Base-by-base conservation (phyloP, 2,888 invertebrate species). In the Meliscaeva auricollis region DNA sequence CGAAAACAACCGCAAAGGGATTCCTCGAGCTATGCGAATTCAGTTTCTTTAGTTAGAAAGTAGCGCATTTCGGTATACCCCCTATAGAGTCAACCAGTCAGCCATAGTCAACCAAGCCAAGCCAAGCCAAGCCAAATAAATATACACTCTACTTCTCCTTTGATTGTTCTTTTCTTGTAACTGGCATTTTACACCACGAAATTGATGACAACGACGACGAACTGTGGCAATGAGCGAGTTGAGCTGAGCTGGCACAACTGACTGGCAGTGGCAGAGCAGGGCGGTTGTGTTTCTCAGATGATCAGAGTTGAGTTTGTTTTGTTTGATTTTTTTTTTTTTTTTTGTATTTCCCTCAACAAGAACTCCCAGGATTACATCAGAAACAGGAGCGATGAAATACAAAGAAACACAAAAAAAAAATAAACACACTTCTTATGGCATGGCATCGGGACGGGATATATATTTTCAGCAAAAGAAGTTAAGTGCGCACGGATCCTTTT, bases 1-100 rank as follows among this genome's bases (percentile, higher is more conserved):
- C 80, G 81, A 85, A 85, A 85, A 85, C 81, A 85, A 85, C 85
- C 85, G 85, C 81, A 85, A 35, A 72, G 80, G 68, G 76, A 81
- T 81, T 81, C 72, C 72, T 20, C 5, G 3, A 64, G 46, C 58
- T 32, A n/a, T 38, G 68, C 52, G 75, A 80, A 80, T 84, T 50
- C 60, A 44, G 44, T 32, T 81, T 68, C 72, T 80, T 70, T 46
- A 74, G 56, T 54, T 68, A 68, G 77, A 32, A 32, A 22, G 13
- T 44, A 62, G 35, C 38, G 38, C 3, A 8, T 11, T 41, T 32
- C 32, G 13, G 17, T 32, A 15, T 48, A 50, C 62, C 32, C 32
- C 56, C 48, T 35, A 0, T 20, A 50, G 17, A 38, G 38, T 9
- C 9, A 38, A 38, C 15, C 66, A 66, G n/a, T n/a, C n/a, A n/a